Evolutionary conservation across 2,888 invertebrate species (phyloP), one percentile per base, ranked within the genome.

Genomic region (Poecilus cupreus): DNA sequence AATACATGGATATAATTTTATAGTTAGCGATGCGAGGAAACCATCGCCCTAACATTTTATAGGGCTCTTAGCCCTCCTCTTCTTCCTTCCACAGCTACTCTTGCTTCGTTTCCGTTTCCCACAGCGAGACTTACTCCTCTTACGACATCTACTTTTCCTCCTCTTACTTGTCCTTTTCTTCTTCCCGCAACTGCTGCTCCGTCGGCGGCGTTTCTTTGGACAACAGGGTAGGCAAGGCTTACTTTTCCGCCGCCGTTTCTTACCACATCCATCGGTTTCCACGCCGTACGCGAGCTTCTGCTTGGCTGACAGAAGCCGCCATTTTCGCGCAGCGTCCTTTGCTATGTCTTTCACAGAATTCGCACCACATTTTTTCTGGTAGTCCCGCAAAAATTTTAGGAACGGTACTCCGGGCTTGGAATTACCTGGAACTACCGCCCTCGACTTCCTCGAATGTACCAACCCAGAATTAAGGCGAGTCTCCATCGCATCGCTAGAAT

Each of bases 381-480:
- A 84, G 5, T 77, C 78, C 2, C 85, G 81, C 24, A 85, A 37
- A 57, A 84, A 85, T 80, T 84, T 84, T 6, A 84, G 72, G 70
- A 84, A 85, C 6, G 84, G 84, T 80, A 84, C 84, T 26, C 82
- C 32, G 2, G 84, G 20, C 57, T 57, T 57, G 2, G 83, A 8
- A 3, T 79, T 82, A n/a, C n/a, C n/a, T n/a, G n/a, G n/a, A n/a
- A 20, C 20, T 10, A 8, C 49, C 49, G 13, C 49, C 6, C 49
- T 8, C 22, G 22, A 54, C 18, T 20, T 3, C 54, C 8, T 11
- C 11, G 22, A 22, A 54, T 54, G 8, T 5, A 13, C n/a, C 32
- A 13, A 32, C 26, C 24, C 18, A 8, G 13, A 11, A 26, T n/a
- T 60, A 10, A n/a, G 60, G 26, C 60, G 60, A 26, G n/a, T 32